These are phyloP conservation scores for Cyclargus thomasi DNA, from an alignment of 1,140 invertebrate genomes.

Conservation along the genomic window DNA sequence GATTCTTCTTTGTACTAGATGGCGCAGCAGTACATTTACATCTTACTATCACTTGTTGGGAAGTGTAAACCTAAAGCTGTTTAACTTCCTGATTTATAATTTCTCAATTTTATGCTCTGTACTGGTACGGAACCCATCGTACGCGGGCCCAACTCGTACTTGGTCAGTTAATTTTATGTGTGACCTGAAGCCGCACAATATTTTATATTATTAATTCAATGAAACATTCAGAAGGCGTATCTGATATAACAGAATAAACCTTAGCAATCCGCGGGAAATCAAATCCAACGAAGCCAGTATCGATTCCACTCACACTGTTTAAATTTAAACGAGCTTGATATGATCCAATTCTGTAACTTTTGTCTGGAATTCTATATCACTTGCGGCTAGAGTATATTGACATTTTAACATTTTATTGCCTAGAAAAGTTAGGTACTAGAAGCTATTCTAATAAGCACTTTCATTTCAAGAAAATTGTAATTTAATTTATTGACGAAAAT, in stretches of 20 bases:
- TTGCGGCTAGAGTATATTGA: neutral
- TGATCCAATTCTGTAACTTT: conserved; percentile 13
- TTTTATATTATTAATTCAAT: conserved; percentile 4
- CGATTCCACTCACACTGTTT: conserved; percentile 13
- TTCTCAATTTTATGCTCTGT: too few species aligned
- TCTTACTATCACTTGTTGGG: too few species aligned
- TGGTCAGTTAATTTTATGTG: too few species aligned
- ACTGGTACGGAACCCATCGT: too few species aligned
- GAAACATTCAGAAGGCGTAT: conserved; percentile 9
- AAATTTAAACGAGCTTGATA: conserved; percentile 14
- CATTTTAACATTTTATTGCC: neutral
- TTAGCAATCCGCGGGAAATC: conserved; percentile 13
- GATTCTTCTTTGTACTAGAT: too few species aligned
- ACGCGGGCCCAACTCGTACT: too few species aligned
- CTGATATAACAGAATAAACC: conserved; percentile 11
- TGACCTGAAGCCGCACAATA: neutral
- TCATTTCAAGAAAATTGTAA: too few species aligned
- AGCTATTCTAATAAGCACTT: too few species aligned
- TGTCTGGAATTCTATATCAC: conserved; percentile 5
- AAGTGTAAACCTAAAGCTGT: too few species aligned
- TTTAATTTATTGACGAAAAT: too few species aligned
- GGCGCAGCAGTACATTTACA: too few species aligned
- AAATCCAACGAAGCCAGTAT: conserved; percentile 13
- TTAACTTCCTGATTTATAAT: too few species aligned
- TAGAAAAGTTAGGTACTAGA: neutral